phyloP scores from a whole-genome alignment of 1,140 invertebrate genomes.

The Drosophila prosaltans region DNA sequence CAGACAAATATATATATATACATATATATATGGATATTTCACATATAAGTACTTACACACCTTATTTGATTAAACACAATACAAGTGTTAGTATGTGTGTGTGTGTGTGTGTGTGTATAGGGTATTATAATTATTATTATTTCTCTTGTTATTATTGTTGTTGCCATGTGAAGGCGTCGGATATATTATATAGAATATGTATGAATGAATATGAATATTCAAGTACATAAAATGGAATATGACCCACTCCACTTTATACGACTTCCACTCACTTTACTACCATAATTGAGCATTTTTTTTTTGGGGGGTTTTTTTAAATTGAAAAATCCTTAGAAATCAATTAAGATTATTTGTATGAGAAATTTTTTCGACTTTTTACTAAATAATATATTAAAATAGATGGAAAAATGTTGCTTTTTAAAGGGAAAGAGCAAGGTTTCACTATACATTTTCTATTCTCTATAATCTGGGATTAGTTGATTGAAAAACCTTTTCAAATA shows the following conservation, averaged over 20 bases:
- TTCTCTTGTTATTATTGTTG: conserved; percentile 50
- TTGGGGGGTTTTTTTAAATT: too few species aligned
- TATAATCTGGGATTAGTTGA: too few species aligned
- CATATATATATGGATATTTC: conserved; percentile 5
- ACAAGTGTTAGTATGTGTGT: conserved; percentile 34
- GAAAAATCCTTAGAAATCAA: too few species aligned
- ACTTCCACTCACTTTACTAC: not conserved
- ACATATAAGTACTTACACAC: conserved; percentile 59
- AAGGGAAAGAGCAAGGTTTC: too few species aligned
- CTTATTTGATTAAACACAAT: conserved; percentile 65
- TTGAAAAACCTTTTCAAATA: too few species aligned
- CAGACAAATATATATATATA: not conserved
- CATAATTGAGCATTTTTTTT: not conserved
- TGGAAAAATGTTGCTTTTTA: too few species aligned
- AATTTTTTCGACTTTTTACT: too few species aligned
- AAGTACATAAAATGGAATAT: not conserved
- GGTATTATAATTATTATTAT: conserved; percentile 59
- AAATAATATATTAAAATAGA: too few species aligned
- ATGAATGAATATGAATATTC: not conserved
- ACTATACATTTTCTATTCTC: too few species aligned
- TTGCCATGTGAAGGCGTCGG: conserved; percentile 37
- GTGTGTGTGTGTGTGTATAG: conserved; percentile 41
- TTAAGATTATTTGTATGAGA: too few species aligned
- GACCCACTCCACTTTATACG: not conserved
- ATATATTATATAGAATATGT: not conserved